Conservation (phyloP, 1,140 invertebrate genomes). For the Pseudomyrmex sp. region DNA sequence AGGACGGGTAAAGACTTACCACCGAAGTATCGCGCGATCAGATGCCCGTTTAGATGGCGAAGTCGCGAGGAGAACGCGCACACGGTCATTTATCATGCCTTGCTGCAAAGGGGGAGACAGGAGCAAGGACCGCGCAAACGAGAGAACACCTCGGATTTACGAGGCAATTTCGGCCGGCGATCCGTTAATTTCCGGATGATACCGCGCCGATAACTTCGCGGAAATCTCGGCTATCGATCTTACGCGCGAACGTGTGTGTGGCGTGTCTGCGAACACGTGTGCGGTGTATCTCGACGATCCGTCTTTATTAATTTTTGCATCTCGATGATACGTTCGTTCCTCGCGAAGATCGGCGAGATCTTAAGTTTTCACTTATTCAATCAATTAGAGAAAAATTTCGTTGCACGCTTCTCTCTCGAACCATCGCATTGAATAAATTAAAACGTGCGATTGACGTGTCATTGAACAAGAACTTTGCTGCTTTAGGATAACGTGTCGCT, state of each 20-base stretch:
- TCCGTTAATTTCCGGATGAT: constrained; percentile 77
- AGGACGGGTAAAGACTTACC: constrained; percentile 28
- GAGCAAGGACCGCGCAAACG: not conserved
- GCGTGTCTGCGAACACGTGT: not conserved
- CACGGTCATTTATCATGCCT: constrained; percentile 75
- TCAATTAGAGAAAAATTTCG: not conserved
- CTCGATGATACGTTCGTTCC: not conserved
- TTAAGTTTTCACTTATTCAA: not conserved
- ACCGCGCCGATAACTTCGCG: constrained; percentile 67
- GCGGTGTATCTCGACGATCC: constrained; percentile 12
- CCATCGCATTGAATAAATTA: not conserved
- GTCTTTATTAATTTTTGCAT: constrained; percentile 65
- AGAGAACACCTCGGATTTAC: constrained; percentile 68
- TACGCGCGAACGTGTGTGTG: not conserved
- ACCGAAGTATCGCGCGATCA: constrained; percentile 60
- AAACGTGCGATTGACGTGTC: not conserved
- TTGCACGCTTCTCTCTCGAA: not conserved
- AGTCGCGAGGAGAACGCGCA: constrained; percentile 36
- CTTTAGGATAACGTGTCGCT: not conserved
- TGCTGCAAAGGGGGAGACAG: constrained; percentile 33
- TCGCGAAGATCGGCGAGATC: not conserved
- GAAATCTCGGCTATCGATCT: constrained; percentile 74
- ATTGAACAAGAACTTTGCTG: not conserved
- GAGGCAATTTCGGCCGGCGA: constrained; percentile 76
- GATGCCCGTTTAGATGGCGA: constrained; percentile 78